A percentile compares a stretch with the other conserved stretches of the same genome.
phyloP scores from a whole-genome alignment of 2,888 invertebrate genomes.

The Ommatoiulus sabulosus region DNA sequence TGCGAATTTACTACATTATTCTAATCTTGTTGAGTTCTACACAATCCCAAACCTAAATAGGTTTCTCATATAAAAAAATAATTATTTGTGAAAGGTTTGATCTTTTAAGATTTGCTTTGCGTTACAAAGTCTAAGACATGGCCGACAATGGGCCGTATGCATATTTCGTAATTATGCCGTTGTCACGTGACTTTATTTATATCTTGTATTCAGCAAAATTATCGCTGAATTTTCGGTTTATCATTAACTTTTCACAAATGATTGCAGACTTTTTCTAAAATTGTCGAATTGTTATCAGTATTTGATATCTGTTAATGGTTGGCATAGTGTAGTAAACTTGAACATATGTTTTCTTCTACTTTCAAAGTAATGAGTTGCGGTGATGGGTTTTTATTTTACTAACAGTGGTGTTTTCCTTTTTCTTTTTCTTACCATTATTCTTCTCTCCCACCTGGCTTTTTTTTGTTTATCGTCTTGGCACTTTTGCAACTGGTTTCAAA shows the following conservation, averaged over 20 bases:
- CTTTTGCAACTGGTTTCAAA: background rate
- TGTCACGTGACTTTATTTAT: no score
- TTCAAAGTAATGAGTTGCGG: background rate
- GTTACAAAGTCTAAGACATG: background rate
- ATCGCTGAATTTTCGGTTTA: background rate
- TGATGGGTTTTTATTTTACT: slow-evolving; percentile 19
- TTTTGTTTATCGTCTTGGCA: background rate
- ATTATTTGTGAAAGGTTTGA: background rate
- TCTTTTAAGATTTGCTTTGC: background rate
- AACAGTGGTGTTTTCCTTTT: slow-evolving; percentile 42
- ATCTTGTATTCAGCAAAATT: background rate
- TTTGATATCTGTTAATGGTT: background rate
- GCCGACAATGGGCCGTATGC: background rate
- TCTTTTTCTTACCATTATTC: slow-evolving; percentile 25
- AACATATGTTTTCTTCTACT: background rate
- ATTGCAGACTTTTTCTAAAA: no score
- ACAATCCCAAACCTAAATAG: background rate
- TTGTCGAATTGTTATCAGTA: no score
- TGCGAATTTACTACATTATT: slow-evolving; percentile 13
- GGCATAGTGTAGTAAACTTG: background rate
- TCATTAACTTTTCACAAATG: no score
- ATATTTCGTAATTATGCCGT: no score
- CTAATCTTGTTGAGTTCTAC: background rate
- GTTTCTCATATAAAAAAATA: background rate
- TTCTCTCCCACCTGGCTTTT: background rate